phyloP scores from a whole-genome alignment of 2,113 vertebrate genomes.

The Corythaixoides concolor region DNA sequence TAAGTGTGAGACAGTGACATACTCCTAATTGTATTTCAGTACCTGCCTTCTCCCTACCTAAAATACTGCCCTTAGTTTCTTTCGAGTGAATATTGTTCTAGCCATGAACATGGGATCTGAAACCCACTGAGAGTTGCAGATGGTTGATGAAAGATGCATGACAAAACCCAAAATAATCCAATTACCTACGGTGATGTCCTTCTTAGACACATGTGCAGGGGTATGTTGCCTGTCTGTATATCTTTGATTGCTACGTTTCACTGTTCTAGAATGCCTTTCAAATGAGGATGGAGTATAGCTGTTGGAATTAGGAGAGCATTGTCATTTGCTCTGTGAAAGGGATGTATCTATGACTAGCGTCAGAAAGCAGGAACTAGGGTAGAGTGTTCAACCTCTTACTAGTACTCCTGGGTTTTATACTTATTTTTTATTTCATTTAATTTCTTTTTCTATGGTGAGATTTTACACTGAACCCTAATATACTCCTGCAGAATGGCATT shows the following conservation, averaged over 20 bases:
- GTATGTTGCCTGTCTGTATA: neutral
- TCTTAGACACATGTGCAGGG: neutral
- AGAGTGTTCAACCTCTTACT: neutral
- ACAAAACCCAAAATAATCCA: neutral
- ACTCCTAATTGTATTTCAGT: neutral
- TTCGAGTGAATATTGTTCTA: neutral
- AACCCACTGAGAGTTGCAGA: neutral
- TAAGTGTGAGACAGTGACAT: neutral
- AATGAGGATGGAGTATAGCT: neutral
- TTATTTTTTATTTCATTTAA: conserved; percentile 38
- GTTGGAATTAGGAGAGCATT: neutral
- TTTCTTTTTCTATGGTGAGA: conserved; percentile 41
- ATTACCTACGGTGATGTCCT: neutral
- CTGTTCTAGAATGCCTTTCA: neutral
- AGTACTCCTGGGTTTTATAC: conserved; percentile 15
- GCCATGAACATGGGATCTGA: neutral
- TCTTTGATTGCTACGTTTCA: neutral
- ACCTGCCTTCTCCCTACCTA: neutral
- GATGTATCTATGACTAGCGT: neutral
- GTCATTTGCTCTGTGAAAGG: neutral
- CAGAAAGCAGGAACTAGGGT: neutral
- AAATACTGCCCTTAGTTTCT: neutral
- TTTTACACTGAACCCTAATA: conserved; percentile 53
- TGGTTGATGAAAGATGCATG: neutral
- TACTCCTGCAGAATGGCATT: conserved; percentile 56